Conservation (phyloP, 2,797 vertebrate genomes). For the Cuniculus paca region DNA sequence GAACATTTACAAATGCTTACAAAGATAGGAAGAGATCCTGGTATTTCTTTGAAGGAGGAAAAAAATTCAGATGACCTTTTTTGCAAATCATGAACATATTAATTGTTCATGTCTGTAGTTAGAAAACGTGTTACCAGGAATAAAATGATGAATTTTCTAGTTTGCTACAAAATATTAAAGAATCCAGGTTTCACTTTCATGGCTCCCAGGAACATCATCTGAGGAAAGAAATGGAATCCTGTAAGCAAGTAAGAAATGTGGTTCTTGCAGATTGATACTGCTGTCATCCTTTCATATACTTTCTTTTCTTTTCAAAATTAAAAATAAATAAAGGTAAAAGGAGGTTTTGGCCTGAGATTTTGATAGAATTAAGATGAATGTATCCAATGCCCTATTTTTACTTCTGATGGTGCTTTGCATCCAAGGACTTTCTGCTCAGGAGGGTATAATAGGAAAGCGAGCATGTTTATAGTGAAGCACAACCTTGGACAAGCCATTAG, state of each 20-base stretch:
- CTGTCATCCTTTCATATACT: background rate
- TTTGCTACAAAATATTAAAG: background rate
- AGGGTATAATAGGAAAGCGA: background rate
- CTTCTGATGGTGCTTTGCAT: background rate
- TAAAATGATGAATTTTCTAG: background rate
- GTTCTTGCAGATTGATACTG: background rate
- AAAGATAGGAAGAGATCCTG: background rate
- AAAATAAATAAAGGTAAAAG: background rate
- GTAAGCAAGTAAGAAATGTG: background rate
- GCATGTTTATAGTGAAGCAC: background rate
- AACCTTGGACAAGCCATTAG: background rate
- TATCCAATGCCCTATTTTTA: slow-evolving; percentile 21
- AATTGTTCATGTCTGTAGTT: background rate
- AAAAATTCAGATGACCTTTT: background rate
- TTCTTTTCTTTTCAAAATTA: slow-evolving; percentile 45
- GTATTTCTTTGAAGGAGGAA: background rate
- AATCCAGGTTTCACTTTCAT: background rate
- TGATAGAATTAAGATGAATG: background rate
- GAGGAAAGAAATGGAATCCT: background rate
- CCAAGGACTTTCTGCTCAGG: background rate
- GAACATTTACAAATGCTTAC: background rate
- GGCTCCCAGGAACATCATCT: background rate
- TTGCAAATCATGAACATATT: background rate
- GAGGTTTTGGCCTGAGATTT: background rate
- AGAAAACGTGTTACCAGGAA: background rate